A percentile compares a stretch with the other conserved stretches of the same genome.
phyloP scores from a whole-genome alignment of 2,888 invertebrate genomes.

The Nezara viridula region DNA sequence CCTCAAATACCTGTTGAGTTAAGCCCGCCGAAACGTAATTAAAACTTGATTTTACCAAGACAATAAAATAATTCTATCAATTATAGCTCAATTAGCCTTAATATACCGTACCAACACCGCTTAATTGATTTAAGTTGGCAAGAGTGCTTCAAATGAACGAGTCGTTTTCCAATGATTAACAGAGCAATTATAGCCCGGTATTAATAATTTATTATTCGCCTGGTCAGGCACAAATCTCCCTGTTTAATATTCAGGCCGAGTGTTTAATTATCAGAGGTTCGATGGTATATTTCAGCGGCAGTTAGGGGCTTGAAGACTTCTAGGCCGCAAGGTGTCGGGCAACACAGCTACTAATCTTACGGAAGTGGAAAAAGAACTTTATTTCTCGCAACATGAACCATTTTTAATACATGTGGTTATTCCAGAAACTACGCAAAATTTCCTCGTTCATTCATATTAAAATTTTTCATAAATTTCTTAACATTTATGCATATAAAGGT shows the following conservation, averaged over 20 bases:
- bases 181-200: not conserved
- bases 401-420: too few species aligned
- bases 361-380: not conserved
- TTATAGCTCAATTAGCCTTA: not conserved
- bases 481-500: too few species aligned
- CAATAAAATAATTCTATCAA: not conserved
- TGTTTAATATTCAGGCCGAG: slow-evolving; percentile 23
- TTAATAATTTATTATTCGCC: slow-evolving; percentile 20
- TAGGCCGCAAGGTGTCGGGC: not conserved
- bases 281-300: not conserved
- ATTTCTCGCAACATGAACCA: too few species aligned
- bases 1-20: not conserved
- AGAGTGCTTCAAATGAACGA: not conserved
- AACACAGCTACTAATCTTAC: not conserved
- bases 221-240: not conserved
- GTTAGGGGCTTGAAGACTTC: not conserved
- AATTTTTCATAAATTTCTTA: too few species aligned
- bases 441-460: too few species aligned
- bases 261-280: not conserved
- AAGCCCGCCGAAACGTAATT: not conserved
- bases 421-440: too few species aligned
- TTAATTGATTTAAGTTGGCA: slow-evolving; percentile 3
- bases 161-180: slow-evolving; percentile 21
- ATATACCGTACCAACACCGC: not conserved
- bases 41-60: not conserved